Evolutionary conservation across 2,888 invertebrate species (phyloP).

Genomic region (Zaprionus obscuricornis): DNA sequence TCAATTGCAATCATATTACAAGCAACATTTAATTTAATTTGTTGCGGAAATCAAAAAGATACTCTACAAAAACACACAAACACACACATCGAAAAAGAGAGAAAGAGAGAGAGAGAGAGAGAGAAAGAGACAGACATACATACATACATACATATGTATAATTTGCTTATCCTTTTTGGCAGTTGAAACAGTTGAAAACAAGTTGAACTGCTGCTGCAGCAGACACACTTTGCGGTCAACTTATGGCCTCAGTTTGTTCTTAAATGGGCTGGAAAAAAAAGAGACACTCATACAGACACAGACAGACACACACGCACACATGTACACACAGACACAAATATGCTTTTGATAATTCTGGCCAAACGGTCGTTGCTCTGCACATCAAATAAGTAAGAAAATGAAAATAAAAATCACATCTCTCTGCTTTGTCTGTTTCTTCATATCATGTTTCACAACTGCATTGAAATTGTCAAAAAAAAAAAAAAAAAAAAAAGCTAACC

Average conservation of each 20-base stretch:
- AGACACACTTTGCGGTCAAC: slow-evolving; percentile 43
- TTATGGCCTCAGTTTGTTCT: slow-evolving; percentile 43
- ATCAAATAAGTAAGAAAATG: too few species aligned
- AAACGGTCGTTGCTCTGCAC: slow-evolving; percentile 44
- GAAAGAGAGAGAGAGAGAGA: too few species aligned
- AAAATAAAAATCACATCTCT: slow-evolving; percentile 22
- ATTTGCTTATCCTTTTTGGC: slow-evolving; percentile 25
- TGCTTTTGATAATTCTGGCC: neutral
- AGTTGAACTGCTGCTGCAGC: slow-evolving; percentile 16
- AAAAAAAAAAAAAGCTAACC: neutral
- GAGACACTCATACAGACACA: too few species aligned
- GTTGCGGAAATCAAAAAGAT: slow-evolving; percentile 65
- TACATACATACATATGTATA: neutral
- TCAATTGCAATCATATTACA: slow-evolving; percentile 73
- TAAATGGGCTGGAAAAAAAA: slow-evolving; percentile 58
- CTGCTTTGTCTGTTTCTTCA: slow-evolving; percentile 14
- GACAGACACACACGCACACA: too few species aligned
- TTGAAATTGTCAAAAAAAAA: slow-evolving; percentile 8
- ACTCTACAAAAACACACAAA: neutral
- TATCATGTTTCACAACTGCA: slow-evolving; percentile 15
- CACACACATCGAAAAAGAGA: too few species aligned
- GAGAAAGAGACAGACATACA: too few species aligned
- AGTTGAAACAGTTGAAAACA: slow-evolving; percentile 3
- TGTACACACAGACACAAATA: too few species aligned
- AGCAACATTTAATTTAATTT: slow-evolving; percentile 76